Evolutionary conservation across 2,888 invertebrate genomes (phyloP).

Genomic region (Pseudoips prasinana): DNA sequence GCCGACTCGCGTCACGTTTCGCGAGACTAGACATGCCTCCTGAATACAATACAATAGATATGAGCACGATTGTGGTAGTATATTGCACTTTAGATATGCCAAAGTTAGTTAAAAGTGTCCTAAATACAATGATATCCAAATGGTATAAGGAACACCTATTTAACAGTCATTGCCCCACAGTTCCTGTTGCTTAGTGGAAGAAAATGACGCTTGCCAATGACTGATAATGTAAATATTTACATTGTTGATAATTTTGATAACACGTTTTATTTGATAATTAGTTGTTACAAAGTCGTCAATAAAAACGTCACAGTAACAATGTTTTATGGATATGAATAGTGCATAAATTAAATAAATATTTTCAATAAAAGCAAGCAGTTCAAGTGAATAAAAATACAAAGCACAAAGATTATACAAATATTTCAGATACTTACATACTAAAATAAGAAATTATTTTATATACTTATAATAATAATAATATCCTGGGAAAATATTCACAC

Average conservation of each 20-base stretch:
- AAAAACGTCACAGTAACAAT: no score
- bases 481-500: no score
- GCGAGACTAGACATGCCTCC: conserved; percentile 70
- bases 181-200: conserved; percentile 19
- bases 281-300: conserved; percentile 1
- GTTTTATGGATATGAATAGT: no score
- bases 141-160: neutral
- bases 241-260: conserved; percentile 24
- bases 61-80: conserved; percentile 43
- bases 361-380: no score
- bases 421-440: no score
- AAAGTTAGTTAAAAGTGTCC: conserved; percentile 12
- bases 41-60: conserved; percentile 48
- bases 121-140: no score
- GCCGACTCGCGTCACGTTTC: conserved; percentile 74
- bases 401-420: no score
- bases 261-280: conserved; percentile 9
- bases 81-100: conserved; percentile 49
- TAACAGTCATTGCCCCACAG: conserved; percentile 16
- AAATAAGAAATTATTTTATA: no score
- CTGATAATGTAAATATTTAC: conserved; percentile 26
- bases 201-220: conserved; percentile 23
- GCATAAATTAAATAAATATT: no score
- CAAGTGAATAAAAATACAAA: no score
- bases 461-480: no score